phyloP scores from a whole-genome alignment of 2,113 vertebrate genomes.

The Chamaea fasciata region DNA sequence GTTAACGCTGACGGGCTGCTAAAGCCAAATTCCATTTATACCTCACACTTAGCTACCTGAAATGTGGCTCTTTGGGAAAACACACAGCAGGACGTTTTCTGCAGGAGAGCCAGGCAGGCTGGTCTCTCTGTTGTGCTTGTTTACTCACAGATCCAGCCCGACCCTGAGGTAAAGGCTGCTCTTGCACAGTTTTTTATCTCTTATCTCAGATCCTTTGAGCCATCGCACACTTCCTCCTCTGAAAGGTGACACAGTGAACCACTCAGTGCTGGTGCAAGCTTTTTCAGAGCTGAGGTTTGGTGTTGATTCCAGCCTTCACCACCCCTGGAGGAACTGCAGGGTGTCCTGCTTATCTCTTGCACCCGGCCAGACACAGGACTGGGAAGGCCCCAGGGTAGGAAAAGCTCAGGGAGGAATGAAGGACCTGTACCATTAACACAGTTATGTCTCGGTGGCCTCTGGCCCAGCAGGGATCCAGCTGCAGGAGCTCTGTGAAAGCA shows the following conservation, averaged over 20 bases:
- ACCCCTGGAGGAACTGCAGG: background rate
- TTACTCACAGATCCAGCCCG: background rate
- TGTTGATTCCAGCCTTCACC: background rate
- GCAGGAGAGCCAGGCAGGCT: background rate
- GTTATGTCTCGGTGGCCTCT: background rate
- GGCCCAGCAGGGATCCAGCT: background rate
- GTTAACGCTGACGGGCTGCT: background rate
- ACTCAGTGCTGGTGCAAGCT: background rate
- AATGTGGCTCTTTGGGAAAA: background rate
- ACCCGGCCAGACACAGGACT: too few relatives aligned
- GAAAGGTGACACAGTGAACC: background rate
- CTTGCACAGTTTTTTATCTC: background rate
- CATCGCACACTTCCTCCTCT: fast-evolving
- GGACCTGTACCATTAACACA: background rate
- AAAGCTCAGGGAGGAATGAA: background rate
- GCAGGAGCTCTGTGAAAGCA: background rate
- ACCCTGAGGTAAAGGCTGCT: background rate
- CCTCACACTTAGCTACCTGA: background rate
- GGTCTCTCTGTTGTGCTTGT: background rate
- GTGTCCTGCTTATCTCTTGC: background rate
- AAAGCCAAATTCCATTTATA: background rate
- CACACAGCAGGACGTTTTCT: fast-evolving
- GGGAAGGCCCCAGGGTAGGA: background rate
- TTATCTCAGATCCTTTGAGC: background rate
- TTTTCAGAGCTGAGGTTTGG: background rate